phyloP scores from a whole-genome alignment of 2,888 invertebrate species.

The Drosophila pegasa region DNA sequence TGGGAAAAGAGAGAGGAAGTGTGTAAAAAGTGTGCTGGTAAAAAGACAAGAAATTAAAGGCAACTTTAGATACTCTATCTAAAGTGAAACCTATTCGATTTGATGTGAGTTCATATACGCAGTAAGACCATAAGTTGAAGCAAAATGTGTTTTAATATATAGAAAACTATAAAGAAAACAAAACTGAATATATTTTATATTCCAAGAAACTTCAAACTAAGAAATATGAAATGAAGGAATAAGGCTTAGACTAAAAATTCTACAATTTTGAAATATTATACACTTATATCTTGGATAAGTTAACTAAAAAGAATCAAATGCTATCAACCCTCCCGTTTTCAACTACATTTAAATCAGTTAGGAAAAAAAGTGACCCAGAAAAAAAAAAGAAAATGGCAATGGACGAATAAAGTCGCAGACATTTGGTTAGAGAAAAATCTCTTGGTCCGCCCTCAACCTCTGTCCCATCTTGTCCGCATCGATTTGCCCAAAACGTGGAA shows the following conservation, averaged over 20 bases:
- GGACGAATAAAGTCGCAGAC: background rate
- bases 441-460: slow-evolving; percentile 18
- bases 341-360: slow-evolving; percentile 29
- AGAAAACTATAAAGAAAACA: no score
- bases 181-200: no score
- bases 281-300: no score
- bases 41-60: slow-evolving; percentile 1
- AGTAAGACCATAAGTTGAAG: background rate
- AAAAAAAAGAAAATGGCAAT: slow-evolving; percentile 16
- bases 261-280: no score
- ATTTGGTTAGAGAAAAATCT: slow-evolving; percentile 1
- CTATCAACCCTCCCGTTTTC: background rate
- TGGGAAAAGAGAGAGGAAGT: slow-evolving; percentile 4
- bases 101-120: background rate
- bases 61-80: slow-evolving; percentile 21
- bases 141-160: background rate
- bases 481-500: slow-evolving; percentile 44
- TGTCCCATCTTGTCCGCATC: slow-evolving; percentile 29
- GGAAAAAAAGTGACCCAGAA: slow-evolving; percentile 10
- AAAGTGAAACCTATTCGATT: background rate
- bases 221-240: no score
- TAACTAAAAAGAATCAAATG: background rate
- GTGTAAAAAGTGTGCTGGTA: slow-evolving; percentile 17
- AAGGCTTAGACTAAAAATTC: no score
- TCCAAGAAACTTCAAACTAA: no score